Conservation (phyloP, 2,888 invertebrate genomes). For the Cheilosia vernalis region DNA sequence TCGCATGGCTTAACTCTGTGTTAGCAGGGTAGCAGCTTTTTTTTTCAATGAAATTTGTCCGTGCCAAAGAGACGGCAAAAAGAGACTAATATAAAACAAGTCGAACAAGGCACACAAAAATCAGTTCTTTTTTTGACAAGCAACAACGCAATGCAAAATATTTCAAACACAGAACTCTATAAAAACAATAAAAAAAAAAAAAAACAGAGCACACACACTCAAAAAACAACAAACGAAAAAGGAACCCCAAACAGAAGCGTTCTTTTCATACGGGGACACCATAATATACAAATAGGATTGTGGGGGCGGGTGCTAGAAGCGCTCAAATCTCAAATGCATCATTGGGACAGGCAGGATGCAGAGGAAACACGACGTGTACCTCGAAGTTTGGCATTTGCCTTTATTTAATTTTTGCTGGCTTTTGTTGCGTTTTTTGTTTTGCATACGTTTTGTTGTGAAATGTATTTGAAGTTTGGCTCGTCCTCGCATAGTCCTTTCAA, state of each 20-base stretch:
- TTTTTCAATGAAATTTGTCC: not conserved
- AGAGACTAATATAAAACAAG: conserved; percentile 23
- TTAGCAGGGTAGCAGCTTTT: conserved; percentile 41
- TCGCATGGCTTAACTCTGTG: conserved; percentile 34
- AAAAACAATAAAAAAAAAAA: conserved; percentile 20
- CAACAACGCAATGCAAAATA: conserved; percentile 57
- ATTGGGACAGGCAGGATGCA: conserved; percentile 35
- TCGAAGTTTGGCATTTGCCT: conserved; percentile 73
- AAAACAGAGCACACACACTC: not conserved
- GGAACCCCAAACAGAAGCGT: conserved; percentile 22
- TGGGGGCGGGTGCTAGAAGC: not conserved
- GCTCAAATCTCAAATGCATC: conserved; percentile 58
- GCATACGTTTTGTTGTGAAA: conserved; percentile 71
- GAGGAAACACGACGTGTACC: conserved; percentile 70
- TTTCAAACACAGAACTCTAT: conserved; percentile 40
- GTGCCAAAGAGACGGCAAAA: not conserved
- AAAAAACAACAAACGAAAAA: conserved; percentile 13
- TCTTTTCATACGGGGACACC: conserved; percentile 27
- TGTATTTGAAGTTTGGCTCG: conserved; percentile 60
- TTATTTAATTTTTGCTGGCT: conserved; percentile 73
- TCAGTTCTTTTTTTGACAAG: conserved; percentile 25
- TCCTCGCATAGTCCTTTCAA: conserved; percentile 69
- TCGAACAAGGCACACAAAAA: conserved; percentile 45
- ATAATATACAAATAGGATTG: conserved; percentile 36
- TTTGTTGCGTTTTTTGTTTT: conserved; percentile 69